phyloP scores from a whole-genome alignment of 2,888 invertebrate species.

The Ophion ellenae region DNA sequence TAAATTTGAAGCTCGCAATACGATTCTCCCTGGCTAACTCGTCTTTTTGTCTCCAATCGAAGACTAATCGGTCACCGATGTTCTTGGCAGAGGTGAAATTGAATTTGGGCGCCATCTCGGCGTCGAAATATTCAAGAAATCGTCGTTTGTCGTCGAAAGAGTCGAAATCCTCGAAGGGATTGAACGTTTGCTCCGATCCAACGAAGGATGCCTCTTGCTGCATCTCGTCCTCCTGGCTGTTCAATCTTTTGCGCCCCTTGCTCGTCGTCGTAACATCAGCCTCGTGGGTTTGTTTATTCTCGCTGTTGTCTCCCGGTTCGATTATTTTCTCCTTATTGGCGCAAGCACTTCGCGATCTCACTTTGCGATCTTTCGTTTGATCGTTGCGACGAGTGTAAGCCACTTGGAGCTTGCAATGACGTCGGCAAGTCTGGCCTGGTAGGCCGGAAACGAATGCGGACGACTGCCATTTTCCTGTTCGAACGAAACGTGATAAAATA shows the following conservation, averaged over 20 bases:
- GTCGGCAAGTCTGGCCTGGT: slow-evolving; percentile 86
- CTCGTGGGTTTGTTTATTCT: neutral
- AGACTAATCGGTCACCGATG: slow-evolving; percentile 68
- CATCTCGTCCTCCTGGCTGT: slow-evolving; percentile 69
- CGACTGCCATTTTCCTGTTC: slow-evolving; percentile 59
- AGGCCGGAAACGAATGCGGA: slow-evolving; percentile 69
- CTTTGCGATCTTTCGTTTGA: slow-evolving; percentile 8
- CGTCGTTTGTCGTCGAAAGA: slow-evolving; percentile 67
- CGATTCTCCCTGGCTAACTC: neutral
- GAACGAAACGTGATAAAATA: slow-evolving; percentile 33
- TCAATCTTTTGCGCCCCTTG: slow-evolving; percentile 58
- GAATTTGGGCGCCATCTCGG: slow-evolving; percentile 58
- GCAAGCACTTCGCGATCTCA: slow-evolving; percentile 8
- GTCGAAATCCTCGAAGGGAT: slow-evolving; percentile 69
- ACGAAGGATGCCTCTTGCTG: slow-evolving; percentile 64
- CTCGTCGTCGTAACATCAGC: neutral
- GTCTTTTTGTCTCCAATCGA: slow-evolving; percentile 43
- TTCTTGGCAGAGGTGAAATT: slow-evolving; percentile 65
- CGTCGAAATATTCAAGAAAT: slow-evolving; percentile 71
- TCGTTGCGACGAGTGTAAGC: slow-evolving; percentile 84
- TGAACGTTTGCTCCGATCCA: slow-evolving; percentile 66
- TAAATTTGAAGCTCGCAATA: slow-evolving; percentile 70
- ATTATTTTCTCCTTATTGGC: slow-evolving; percentile 12
- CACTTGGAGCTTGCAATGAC: slow-evolving; percentile 87
- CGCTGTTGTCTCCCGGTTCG: neutral